These are phyloP conservation scores for Bombyx huttoni DNA, from an alignment of 2,888 invertebrate genomes.

Conservation along the genomic window DNA sequence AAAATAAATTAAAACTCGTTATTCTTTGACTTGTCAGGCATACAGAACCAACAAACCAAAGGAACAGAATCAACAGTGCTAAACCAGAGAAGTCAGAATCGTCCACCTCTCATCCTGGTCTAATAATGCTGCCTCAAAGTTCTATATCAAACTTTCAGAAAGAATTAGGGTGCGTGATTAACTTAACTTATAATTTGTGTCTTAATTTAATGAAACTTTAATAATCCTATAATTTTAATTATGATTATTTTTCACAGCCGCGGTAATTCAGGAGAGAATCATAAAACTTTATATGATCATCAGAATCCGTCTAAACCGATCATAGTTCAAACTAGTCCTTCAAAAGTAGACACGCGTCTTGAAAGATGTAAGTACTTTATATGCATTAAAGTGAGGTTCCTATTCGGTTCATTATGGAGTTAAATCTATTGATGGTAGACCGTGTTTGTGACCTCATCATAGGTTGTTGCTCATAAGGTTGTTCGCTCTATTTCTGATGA, in stretches of 20 bases:
- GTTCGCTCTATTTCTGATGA: too few relatives aligned
- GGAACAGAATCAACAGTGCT: constrained; percentile 40
- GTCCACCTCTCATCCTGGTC: constrained; percentile 44
- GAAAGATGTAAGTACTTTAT: constrained; percentile 41
- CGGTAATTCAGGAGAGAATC: constrained; percentile 35
- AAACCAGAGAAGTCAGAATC: constrained; percentile 51
- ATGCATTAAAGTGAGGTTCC: too few relatives aligned
- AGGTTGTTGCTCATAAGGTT: too few relatives aligned
- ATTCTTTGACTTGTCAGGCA: constrained; percentile 19
- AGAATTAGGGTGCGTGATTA: constrained; percentile 38
- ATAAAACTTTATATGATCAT: constrained; percentile 55
- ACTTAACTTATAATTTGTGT: not conserved
- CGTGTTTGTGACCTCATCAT: too few relatives aligned
- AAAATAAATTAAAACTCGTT: not conserved
- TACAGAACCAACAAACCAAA: constrained; percentile 33
- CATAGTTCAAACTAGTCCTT: constrained; percentile 71
- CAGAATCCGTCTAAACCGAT: constrained; percentile 78
- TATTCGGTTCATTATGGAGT: not conserved
- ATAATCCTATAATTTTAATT: not conserved
- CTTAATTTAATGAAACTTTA: not conserved
- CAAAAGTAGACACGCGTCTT: constrained; percentile 50
- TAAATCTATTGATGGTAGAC: too few relatives aligned
- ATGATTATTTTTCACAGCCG: constrained; percentile 21
- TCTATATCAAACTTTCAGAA: constrained; percentile 46
- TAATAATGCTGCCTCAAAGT: constrained; percentile 53